A percentile compares a stretch with the other conserved stretches of the same genome.
Conservation (phyloP, 2,888 invertebrate species). For the Eumacrocentrus americanus region DNA sequence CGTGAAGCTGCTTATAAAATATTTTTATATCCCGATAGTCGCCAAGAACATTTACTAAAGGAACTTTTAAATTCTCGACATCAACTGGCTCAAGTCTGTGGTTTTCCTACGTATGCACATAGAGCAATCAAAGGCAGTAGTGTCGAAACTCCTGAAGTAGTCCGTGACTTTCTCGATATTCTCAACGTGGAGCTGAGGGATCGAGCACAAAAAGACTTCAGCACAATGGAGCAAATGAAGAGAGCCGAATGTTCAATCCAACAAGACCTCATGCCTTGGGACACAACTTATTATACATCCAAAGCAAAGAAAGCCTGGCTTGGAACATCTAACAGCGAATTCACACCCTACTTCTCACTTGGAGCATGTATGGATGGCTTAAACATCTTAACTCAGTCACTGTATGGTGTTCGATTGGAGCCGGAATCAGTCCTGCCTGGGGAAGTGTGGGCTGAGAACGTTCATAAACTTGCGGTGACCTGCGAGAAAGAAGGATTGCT, state of each 20-base stretch:
- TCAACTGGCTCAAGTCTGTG: conserved; percentile 84
- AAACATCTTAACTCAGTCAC: conserved; percentile 80
- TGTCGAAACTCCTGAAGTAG: conserved; percentile 80
- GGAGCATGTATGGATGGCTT: conserved; percentile 97
- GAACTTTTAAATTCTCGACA: conserved; percentile 77
- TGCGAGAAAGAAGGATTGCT: conserved; percentile 81
- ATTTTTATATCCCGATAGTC: conserved; percentile 78
- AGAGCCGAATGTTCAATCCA: conserved; percentile 48
- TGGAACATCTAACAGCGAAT: conserved; percentile 74
- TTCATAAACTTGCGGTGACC: conserved; percentile 91
- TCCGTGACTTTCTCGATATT: conserved; percentile 78
- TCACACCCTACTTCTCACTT: conserved; percentile 86
- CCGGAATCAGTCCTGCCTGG: conserved; percentile 69
- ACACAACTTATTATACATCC: conserved; percentile 83
- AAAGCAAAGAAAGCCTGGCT: conserved; percentile 76
- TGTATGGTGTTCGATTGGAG: conserved; percentile 83
- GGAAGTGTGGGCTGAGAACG: conserved; percentile 87
- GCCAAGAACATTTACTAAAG: conserved; percentile 77
- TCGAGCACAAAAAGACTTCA: conserved; percentile 77
- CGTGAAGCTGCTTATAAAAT: conserved; percentile 89
- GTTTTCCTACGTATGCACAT: conserved; percentile 88
- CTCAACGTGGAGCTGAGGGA: conserved; percentile 74
- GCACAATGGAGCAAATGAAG: conserved; percentile 79
- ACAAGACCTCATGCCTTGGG: conserved; percentile 71
- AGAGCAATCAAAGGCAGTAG: conserved; percentile 88